Evolutionary conservation across 2,888 invertebrate genomes (phyloP).

Genomic region (Yponomeuta plumbellus): DNA sequence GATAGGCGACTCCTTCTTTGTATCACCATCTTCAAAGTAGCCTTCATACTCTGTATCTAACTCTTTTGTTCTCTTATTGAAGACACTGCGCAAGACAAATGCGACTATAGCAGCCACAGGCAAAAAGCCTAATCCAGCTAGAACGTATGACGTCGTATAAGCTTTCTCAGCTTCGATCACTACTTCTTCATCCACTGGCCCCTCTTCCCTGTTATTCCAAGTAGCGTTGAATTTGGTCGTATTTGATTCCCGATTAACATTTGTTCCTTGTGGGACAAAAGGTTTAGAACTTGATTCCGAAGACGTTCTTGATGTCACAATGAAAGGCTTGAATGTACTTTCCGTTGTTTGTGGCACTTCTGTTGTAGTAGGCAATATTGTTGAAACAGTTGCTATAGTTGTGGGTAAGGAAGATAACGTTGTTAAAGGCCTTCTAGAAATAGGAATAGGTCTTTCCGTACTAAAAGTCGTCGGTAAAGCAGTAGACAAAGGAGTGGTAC

Average conservation of each 20-base stretch:
- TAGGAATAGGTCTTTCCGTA: conserved; percentile 25
- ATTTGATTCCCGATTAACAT: conserved; percentile 30
- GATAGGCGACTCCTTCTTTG: conserved; percentile 69
- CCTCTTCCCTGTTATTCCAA: conserved; percentile 27
- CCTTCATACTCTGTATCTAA: conserved; percentile 78
- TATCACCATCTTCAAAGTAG: conserved; percentile 76
- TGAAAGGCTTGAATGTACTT: conserved; percentile 42
- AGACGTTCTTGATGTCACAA: conserved; percentile 65
- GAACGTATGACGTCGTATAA: conserved; percentile 77
- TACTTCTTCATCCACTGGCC: conserved; percentile 67
- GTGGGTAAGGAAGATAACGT: conserved; percentile 24
- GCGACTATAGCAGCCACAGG: conserved; percentile 76
- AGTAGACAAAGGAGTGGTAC: conserved; percentile 45
- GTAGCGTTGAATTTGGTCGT: conserved; percentile 30
- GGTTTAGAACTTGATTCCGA: conserved; percentile 55
- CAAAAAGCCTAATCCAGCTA: conserved; percentile 77
- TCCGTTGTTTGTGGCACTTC: conserved; percentile 33
- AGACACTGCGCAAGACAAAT: conserved; percentile 72
- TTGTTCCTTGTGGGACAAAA: conserved; percentile 33
- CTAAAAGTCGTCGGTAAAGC: conserved; percentile 31
- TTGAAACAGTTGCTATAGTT: conserved; percentile 24
- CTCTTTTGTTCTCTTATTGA: conserved; percentile 74
- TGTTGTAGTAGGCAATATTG: conserved; percentile 22
- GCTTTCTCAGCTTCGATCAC: conserved; percentile 76
- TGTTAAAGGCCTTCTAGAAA: conserved; percentile 27